Conservation (phyloP, 2,113 vertebrate genomes). For the Donacobius atricapilla region DNA sequence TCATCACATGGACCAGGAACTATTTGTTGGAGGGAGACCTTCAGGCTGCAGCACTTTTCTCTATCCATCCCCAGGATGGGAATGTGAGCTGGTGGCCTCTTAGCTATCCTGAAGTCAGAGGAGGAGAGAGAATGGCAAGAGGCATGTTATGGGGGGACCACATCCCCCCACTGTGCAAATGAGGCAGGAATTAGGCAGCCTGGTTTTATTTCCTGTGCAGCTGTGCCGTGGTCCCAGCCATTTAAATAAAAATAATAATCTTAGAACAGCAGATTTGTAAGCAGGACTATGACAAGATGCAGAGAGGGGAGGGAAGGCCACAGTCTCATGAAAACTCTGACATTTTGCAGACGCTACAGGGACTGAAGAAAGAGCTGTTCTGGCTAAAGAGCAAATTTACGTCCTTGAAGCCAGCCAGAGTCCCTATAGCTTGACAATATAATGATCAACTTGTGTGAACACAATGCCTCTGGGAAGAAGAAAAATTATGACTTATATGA, state of each 20-base stretch:
- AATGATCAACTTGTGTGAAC: slow-evolving; percentile 1
- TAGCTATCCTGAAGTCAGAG: not conserved
- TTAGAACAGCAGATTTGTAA: slow-evolving; percentile 31
- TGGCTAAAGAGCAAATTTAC: not conserved
- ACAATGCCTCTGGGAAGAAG: not conserved
- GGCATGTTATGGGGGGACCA: not conserved
- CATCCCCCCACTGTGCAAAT: not conserved
- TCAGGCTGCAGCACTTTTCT: not conserved
- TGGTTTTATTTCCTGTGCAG: slow-evolving; percentile 59
- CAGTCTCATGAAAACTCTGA: slow-evolving; percentile 23
- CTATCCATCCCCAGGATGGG: not conserved
- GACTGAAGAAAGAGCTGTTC: not conserved
- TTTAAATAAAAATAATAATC: slow-evolving; percentile 48
- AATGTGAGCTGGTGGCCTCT: not conserved
- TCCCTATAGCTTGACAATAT: not conserved
- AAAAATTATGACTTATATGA: not conserved
- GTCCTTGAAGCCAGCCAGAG: not conserved
- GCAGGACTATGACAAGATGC: not conserved
- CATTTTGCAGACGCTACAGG: slow-evolving; percentile 19
- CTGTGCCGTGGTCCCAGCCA: not conserved
- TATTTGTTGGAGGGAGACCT: not conserved
- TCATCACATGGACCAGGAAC: not conserved
- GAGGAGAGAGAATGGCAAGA: not conserved
- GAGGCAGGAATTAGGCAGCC: not conserved
- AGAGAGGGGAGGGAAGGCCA: not conserved